A percentile compares a stretch with the other conserved stretches of the same genome.
These are phyloP conservation scores for Drosophila parvula DNA, from an alignment of 1,140 invertebrate species.

Conservation along the genomic window DNA sequence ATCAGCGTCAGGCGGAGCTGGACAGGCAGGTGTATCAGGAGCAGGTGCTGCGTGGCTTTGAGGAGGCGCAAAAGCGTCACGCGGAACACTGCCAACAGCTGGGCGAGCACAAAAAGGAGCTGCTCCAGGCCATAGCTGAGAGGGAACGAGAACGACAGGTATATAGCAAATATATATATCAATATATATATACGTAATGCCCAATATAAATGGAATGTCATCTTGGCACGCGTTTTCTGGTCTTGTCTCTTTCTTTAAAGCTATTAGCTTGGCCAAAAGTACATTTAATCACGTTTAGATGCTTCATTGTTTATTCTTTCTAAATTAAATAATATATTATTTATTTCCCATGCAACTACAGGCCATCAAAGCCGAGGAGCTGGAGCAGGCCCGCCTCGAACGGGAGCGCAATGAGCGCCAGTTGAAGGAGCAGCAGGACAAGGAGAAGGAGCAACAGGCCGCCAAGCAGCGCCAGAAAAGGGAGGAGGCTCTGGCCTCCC, in stretches of 20 bases:
- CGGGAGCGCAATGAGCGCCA: constrained; percentile 44
- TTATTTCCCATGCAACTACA: not conserved
- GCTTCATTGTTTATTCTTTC: not conserved
- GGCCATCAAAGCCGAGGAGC: constrained; percentile 43
- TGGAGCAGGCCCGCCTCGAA: constrained; percentile 35
- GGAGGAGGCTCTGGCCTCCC: constrained; percentile 68
- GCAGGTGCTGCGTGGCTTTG: constrained; percentile 60
- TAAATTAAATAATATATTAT: not conserved
- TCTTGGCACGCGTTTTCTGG: not conserved
- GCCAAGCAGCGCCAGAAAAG: constrained; percentile 47
- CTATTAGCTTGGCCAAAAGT: not conserved
- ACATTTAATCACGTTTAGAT: constrained; percentile 2
- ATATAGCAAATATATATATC: not conserved
- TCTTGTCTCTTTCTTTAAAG: not conserved
- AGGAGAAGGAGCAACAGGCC: constrained; percentile 40
- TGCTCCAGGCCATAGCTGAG: constrained; percentile 62
- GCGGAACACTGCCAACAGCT: constrained; percentile 46
- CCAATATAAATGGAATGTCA: not conserved
- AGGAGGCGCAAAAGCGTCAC: constrained; percentile 61
- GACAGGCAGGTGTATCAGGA: constrained; percentile 56
- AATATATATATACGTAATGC: not conserved
- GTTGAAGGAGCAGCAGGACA: constrained; percentile 51
- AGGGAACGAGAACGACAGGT: constrained; percentile 37
- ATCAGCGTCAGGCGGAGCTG: constrained; percentile 36
- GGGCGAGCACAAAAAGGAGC: constrained; percentile 61